Evolutionary conservation across 2,888 invertebrate genomes (phyloP).

Genomic region (Syrphus vitripennis): DNA sequence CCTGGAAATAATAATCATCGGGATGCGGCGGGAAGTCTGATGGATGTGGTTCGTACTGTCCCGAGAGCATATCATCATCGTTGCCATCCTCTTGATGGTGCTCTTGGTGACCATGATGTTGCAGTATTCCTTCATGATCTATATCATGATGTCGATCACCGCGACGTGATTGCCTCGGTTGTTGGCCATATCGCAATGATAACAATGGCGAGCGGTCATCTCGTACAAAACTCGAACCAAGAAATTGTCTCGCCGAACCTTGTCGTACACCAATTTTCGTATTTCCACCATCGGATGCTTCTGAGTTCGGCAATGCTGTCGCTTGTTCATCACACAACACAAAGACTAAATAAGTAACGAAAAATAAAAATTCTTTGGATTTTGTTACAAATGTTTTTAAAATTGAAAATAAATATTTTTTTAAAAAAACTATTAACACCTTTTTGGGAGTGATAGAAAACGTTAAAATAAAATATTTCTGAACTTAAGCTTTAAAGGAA

Average conservation of each 20-base stretch:
- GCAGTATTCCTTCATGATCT: slow-evolving; percentile 47
- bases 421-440: background rate
- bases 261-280: slow-evolving; percentile 72
- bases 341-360: background rate
- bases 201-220: slow-evolving; percentile 62
- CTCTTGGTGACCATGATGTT: slow-evolving; percentile 59
- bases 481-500: too few relatives aligned
- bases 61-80: slow-evolving; percentile 73
- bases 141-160: slow-evolving; percentile 50
- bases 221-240: slow-evolving; percentile 81
- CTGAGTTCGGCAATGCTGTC: background rate
- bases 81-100: slow-evolving; percentile 72
- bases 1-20: slow-evolving; percentile 74
- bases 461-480: too few relatives aligned
- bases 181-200: slow-evolving; percentile 52
- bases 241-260: slow-evolving; percentile 82
- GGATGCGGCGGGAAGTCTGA: slow-evolving; percentile 77
- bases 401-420: too few relatives aligned
- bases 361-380: background rate
- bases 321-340: slow-evolving; percentile 43
- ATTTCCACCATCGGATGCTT: background rate
- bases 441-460: background rate
- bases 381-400: background rate
- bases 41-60: slow-evolving; percentile 74
- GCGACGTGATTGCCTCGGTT: slow-evolving; percentile 70